phyloP scores from a whole-genome alignment of 1,140 invertebrate species.

The Aporrectodea caliginosa region DNA sequence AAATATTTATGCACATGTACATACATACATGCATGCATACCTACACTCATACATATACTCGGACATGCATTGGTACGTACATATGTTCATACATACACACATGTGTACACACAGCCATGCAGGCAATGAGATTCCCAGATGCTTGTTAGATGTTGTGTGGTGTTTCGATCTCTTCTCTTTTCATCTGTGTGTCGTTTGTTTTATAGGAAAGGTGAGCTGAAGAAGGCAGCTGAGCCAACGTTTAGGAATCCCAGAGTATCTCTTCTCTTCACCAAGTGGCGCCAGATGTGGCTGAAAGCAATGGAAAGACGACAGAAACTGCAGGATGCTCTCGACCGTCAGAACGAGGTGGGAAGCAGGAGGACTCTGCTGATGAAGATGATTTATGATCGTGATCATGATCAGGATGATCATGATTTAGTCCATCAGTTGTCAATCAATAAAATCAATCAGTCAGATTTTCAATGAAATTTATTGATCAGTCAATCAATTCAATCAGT shows the following conservation, averaged over 20 bases:
- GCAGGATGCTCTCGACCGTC: slow-evolving; percentile 84
- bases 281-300: slow-evolving; percentile 90
- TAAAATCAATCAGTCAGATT: too few relatives aligned
- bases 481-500: too few relatives aligned
- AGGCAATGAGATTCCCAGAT: too few relatives aligned
- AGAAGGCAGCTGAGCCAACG: slow-evolving; percentile 20
- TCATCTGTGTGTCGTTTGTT: neutral
- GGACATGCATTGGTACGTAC: too few relatives aligned
- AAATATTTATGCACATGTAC: too few relatives aligned
- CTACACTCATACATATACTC: too few relatives aligned
- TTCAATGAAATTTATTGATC: too few relatives aligned
- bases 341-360: slow-evolving; percentile 54
- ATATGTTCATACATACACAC: too few relatives aligned
- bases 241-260: slow-evolving; percentile 27
- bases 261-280: slow-evolving; percentile 62
- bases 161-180: neutral
- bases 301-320: slow-evolving; percentile 91
- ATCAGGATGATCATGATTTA: too few relatives aligned
- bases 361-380: too few relatives aligned
- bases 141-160: neutral
- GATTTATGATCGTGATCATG: neutral
- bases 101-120: slow-evolving; percentile 3
- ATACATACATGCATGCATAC: too few relatives aligned
- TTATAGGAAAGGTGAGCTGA: neutral
- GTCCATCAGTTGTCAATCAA: too few relatives aligned